Conservation (phyloP, 2,797 vertebrate species). For the Rhinophrynus dorsalis region DNA sequence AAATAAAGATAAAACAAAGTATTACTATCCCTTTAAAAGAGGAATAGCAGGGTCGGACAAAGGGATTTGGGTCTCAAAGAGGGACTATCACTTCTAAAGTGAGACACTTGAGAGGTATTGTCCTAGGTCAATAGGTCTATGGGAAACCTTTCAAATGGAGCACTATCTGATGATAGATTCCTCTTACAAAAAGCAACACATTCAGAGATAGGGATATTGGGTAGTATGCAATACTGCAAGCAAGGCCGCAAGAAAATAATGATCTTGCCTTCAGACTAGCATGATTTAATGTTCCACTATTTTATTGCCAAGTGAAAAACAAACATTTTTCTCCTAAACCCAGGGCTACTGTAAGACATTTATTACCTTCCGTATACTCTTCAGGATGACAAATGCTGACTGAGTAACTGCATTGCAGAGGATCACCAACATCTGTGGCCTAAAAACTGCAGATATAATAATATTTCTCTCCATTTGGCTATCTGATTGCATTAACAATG, state of each 20-base stretch:
- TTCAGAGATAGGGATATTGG: not conserved
- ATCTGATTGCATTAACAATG: constrained; percentile 12
- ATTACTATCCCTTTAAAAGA: no score
- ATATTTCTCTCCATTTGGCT: constrained; percentile 33
- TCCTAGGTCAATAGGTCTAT: no score
- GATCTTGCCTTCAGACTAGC: not conserved
- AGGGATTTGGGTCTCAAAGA: no score
- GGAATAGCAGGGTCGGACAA: no score
- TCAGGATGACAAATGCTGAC: constrained; percentile 30
- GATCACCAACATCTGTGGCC: constrained; percentile 21
- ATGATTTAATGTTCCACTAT: constrained; percentile 22
- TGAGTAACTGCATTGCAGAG: constrained; percentile 33
- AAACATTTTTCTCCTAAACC: constrained; percentile 35
- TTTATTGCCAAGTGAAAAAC: constrained; percentile 24
- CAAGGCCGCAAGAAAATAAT: not conserved
- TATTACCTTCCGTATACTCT: constrained; percentile 12
- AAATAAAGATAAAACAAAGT: no score
- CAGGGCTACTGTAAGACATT: constrained; percentile 32
- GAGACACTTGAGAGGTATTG: no score
- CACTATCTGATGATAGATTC: no score
- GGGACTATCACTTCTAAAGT: no score
- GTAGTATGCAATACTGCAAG: not conserved
- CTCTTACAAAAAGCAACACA: no score
- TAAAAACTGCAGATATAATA: constrained; percentile 10
- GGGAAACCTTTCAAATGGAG: no score